Base-by-base conservation (phyloP, 2,797 vertebrate species). In the Phalloptychus januarius region DNA sequence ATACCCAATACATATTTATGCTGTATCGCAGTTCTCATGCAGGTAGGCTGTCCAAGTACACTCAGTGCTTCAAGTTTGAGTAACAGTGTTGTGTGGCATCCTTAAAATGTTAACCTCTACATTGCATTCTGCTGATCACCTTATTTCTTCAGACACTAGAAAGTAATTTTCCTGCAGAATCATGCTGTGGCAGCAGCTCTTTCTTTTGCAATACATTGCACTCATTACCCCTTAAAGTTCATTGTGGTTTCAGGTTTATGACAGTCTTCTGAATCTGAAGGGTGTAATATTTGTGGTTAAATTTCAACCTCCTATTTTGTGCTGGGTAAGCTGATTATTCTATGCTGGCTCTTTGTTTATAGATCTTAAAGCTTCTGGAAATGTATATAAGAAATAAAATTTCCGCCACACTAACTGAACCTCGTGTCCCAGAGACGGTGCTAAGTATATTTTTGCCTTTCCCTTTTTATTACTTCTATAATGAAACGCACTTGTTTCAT, bases 121-220 rank as follows among this genome's bases (percentile, higher is more conserved):
- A n/a, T 28, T n/a, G 16, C 13, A 28, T 70, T 70, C 40, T 44
- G 67, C 67, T 44, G 40, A 70, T 44, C 67, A 70, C 38, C 13
- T 16, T 45, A 42, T 45, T 70, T 45, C 6, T 70, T 70, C 25
- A 23, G 38, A 42, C 38, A n/a, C 11, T 7, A 44, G 40, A 28
- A 13, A 12, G 15, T 65, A 4, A 65, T n/a, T 7, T 61, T 20
- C 18, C 38, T 69, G 65, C 38, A 69, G 65, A n/a, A 23, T 28
- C 38, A n/a, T 69, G 25, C 67, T 69, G 67, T 69, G 25, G 12
- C 67, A 69, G 67, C 67, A 69, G 67, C 40, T 69, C 67, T n/a
- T 42, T 44, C 38, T 12, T 69, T 44, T 44, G 12, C 40, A 1
- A n/a, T 44, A 42, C 0, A 12, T n/a, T 36, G 0, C 25, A 42